These are phyloP conservation scores for Echinometra lucunter DNA, from an alignment of 53 echinoderm and acorn worm species.

Conservation along the genomic window DNA sequence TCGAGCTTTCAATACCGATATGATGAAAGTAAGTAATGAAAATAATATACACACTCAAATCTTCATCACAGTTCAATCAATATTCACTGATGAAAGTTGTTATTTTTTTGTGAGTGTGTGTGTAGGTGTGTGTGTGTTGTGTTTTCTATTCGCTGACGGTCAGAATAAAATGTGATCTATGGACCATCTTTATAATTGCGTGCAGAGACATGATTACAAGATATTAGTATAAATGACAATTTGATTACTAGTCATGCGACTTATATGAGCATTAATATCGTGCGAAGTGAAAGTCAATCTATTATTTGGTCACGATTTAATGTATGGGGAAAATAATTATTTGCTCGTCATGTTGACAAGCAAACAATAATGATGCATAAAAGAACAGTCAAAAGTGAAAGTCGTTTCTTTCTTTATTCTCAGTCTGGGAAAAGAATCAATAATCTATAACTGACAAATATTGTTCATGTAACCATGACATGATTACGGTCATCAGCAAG, in stretches of 20 bases:
- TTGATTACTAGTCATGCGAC: neutral
- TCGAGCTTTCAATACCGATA: no score
- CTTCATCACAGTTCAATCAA: neutral
- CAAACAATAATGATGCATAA: slow-evolving; percentile 1
- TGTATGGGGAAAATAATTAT: neutral
- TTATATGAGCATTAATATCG: neutral
- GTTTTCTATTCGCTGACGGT: neutral
- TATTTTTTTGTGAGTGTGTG: neutral
- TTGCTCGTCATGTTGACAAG: neutral
- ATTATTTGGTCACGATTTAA: neutral
- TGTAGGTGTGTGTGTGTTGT: no score
- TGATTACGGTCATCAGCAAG: neutral
- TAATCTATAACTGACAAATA: neutral
- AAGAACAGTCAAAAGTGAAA: slow-evolving; percentile 29
- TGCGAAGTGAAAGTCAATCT: slow-evolving; percentile 30
- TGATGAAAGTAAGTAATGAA: neutral
- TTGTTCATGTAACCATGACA: neutral
- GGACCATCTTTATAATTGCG: neutral
- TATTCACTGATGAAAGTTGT: neutral
- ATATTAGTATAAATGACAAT: neutral
- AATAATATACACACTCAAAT: neutral
- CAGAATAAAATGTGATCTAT: neutral
- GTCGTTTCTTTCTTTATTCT: neutral
- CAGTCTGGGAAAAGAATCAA: neutral
- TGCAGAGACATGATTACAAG: neutral